These are phyloP conservation scores for Pandemis corylana DNA, from an alignment of 2,888 invertebrate species.

Conservation along the genomic window DNA sequence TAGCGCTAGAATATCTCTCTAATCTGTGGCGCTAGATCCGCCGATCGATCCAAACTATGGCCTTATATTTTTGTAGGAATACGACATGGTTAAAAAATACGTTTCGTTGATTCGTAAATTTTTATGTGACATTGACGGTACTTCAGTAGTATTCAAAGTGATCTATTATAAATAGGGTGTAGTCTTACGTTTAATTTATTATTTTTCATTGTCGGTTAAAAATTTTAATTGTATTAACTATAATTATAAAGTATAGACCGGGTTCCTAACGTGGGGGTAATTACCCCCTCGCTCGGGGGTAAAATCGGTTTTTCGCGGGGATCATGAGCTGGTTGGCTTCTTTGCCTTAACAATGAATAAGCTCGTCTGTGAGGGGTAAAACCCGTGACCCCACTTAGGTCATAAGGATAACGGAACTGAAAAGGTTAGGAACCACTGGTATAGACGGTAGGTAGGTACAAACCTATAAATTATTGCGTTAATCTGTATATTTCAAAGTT, in stretches of 20 bases:
- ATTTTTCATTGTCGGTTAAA: conserved; percentile 71
- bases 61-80: conserved; percentile 82
- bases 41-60: conserved; percentile 63
- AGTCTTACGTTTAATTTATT: conserved; percentile 78
- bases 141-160: conserved; percentile 85
- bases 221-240: conserved; percentile 76
- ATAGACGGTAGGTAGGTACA: conserved; percentile 61
- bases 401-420: no score
- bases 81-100: conserved; percentile 60
- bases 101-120: conserved; percentile 76
- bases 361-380: no score
- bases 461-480: conserved; percentile 78
- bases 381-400: no score
- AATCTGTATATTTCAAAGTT: conserved; percentile 83
- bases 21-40: no score
- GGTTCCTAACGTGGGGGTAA: no score
- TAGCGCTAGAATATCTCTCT: no score
- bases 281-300: no score
- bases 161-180: conserved; percentile 77
- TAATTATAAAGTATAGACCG: conserved; percentile 74
- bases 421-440: no score
- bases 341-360: no score
- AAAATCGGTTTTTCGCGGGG: no score
- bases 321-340: no score
- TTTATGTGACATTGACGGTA: conserved; percentile 80